Evolutionary conservation across 2,113 vertebrate species (phyloP), one percentile per base, ranked within the genome.

Genomic region (Pionites leucogaster): DNA sequence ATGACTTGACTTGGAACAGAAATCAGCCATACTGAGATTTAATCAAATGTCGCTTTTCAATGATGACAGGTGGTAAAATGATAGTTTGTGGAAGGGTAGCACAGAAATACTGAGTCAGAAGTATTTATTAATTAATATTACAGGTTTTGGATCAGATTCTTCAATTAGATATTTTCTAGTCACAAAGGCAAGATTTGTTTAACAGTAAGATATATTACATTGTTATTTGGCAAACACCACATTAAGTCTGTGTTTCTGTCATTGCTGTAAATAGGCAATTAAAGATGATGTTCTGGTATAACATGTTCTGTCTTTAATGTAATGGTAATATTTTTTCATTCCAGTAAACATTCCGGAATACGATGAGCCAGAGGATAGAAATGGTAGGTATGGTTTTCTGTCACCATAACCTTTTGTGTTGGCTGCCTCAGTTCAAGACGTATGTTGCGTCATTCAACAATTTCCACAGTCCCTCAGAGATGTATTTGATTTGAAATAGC

Each of bases 331-430:
- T 98, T 98, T 98, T 98, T 97, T 97, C 50, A 95, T 98, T 98
- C 97, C 98, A 98, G 98, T 98, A 98, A 98, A 83, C 95, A 98
- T 98, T 95, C 98, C 96, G 92, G 98, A 98, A 87, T 96, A 97
- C 5, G 98, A 98, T 97, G 98, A 98, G 90, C 75, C 97, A 96
- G 97, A 98, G 95, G 98, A 98, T 33, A 98, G 95, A 96, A 92
- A 52, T 97, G 98, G 98, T 98, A 98, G 82, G 98, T 98, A 96
- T 57, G 24, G 2, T 44, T 82, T 96, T 93, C 81, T 87, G 4
- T 93, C 20, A 92, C 91, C 85, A 13, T 80, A 95, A 83, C 78
- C 46, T 59, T 85, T 94, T 79, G 59, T 95, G 95, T 96, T 92
- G 63, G 75, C 89, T 82, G 47, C 95, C 20, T 90, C 67, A 35